phyloP scores from a whole-genome alignment of 2,113 vertebrate species.

The Cettia cetti region DNA sequence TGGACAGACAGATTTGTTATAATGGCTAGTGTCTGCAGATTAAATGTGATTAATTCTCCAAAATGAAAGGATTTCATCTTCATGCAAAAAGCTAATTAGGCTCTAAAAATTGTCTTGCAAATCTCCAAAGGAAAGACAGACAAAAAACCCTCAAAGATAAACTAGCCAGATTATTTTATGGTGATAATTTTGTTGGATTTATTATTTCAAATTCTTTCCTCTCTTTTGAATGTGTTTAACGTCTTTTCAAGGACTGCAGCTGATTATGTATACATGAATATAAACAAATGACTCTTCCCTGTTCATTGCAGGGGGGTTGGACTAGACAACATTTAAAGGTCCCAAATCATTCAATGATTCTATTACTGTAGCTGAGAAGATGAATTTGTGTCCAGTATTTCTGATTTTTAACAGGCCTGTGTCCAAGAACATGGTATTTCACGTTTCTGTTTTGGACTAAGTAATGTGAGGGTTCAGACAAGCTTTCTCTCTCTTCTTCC shows the following conservation, averaged over 20 bases:
- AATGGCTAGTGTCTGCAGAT: conserved; percentile 47
- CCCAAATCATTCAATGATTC: neutral
- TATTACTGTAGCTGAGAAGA: neutral
- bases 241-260: neutral
- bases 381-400: neutral
- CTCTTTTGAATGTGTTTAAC: neutral
- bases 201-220: neutral
- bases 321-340: neutral
- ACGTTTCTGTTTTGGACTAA: neutral
- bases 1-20: conserved; percentile 23
- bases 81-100: conserved; percentile 9
- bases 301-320: neutral
- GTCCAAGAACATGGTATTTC: neutral
- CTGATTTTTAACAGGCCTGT: neutral
- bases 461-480: neutral
- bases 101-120: conserved; percentile 14
- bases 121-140: neutral
- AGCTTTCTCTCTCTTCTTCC: neutral
- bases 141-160: neutral
- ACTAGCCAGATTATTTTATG: neutral
- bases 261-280: neutral
- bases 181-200: neutral
- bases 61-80: conserved; percentile 33
- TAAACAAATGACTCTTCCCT: neutral
- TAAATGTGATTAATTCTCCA: conserved; percentile 25